Percentiles rank a stretch among this genome's conserved stretches.
Evolutionary conservation across 2,888 invertebrate genomes (phyloP).

Genomic region (Drosophila sordidapex): DNA sequence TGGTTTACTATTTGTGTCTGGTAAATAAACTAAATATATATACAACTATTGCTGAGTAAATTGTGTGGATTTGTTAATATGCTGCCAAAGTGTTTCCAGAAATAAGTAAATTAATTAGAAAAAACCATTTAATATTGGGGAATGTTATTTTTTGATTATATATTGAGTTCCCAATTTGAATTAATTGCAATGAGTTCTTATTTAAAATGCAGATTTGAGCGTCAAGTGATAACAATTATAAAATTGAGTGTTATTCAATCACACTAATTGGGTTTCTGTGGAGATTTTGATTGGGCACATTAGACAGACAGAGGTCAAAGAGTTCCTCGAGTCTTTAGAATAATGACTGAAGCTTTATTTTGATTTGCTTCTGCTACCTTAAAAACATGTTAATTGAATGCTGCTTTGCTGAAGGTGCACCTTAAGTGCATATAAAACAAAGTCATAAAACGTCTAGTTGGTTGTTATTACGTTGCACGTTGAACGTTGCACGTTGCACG

Average conservation of each 20-base stretch:
- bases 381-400: constrained; percentile 26
- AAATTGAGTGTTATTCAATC: not conserved
- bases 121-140: not conserved
- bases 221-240: not conserved
- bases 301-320: not conserved
- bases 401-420: constrained; percentile 15
- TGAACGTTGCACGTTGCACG: constrained; percentile 18
- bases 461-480: constrained; percentile 5
- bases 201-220: not conserved
- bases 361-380: constrained; percentile 7
- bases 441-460: constrained; percentile 52
- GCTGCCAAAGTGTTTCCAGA: not conserved
- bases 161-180: not conserved
- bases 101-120: not conserved
- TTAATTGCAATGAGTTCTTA: not conserved
- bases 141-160: not conserved
- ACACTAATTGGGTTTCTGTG: not conserved
- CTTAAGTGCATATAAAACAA: constrained; percentile 50
- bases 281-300: not conserved
- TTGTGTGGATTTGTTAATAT: not conserved
- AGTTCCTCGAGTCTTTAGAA: not conserved
- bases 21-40: not conserved
- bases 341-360: not conserved
- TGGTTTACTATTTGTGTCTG: constrained; percentile 2
- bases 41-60: not conserved